Base-by-base conservation (phyloP, 2,113 vertebrate species). In the Pholis gunnellus region DNA sequence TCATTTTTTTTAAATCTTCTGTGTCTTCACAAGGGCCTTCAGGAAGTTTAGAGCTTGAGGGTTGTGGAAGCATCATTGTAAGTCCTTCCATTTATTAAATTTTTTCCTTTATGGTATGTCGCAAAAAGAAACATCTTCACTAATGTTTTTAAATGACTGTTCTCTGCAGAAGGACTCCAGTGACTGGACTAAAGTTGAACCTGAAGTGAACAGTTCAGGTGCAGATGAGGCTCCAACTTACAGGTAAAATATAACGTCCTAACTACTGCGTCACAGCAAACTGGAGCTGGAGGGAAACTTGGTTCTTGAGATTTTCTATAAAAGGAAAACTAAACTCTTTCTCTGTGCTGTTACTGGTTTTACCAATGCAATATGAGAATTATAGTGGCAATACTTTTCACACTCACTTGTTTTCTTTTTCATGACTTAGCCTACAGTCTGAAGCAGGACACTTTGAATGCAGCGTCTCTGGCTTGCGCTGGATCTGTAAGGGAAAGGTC, bases 391-490 rank as follows among this genome's bases (percentile, higher is more conserved):
- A 42, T 11, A 42, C 40, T 42, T 42, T 42, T 42, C 40, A 42
- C 40, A 42, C 40, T 42, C 40, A 27, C 34, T 54, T 1, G 5
- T 1, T 17, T 40, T 2, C 13, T 25, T 48, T 50, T 50, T 29
- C 31, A 11, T 1, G 1, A 14, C 6, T 27, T 44, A 89, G 85
- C 60, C 59, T 87, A 8, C 82, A 80, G 59, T 83, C 72, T 72
- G 79, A 82, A 52, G 69, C 69, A 4, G 88, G 88, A 54, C 10
- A 4, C 52, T 54, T 10, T 54, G 52, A 89, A 70, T 89, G 85
- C 73, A 75, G 72, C 0, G 60, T 87, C 79, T 87, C 85, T 52
- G 76, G 69, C 2, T 22, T 89, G 36, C 84, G 0, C 17, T 89
- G 88, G 88, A 18, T 50, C 38, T 85, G 76, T 71, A 36, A 89